These are phyloP conservation scores for Heteromormyrus szaboi DNA, from an alignment of 2,797 vertebrate genomes.

Conservation along the genomic window DNA sequence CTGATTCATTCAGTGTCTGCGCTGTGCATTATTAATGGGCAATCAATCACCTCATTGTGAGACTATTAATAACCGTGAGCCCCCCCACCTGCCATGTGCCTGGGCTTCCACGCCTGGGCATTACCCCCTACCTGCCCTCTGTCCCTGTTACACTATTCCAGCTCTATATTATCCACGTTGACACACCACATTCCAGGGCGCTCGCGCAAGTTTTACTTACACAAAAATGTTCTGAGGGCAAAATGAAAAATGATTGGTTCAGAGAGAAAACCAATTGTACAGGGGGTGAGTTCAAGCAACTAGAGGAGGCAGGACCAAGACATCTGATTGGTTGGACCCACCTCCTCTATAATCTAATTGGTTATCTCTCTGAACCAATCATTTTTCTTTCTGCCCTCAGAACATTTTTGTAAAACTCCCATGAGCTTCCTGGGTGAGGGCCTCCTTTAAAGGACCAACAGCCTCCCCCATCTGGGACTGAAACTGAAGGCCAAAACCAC, in stretches of 20 bases:
- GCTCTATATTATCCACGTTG: not conserved
- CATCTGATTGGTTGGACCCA: not conserved
- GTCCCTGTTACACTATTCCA: not conserved
- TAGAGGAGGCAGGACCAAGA: not conserved
- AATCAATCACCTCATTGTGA: slow-evolving; percentile 22
- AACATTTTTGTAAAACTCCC: not conserved
- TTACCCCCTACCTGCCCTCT: not conserved
- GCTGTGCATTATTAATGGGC: slow-evolving; percentile 19
- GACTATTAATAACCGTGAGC: slow-evolving; percentile 15
- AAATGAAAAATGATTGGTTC: not conserved
- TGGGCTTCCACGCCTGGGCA: too few species aligned
- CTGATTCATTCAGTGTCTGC: slow-evolving; percentile 14
- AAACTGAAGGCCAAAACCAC: not conserved
- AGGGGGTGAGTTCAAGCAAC: not conserved
- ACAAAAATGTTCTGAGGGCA: not conserved
- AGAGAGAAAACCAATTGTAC: not conserved
- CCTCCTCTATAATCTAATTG: not conserved
- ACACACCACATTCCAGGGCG: not conserved
- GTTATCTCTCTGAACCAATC: not conserved
- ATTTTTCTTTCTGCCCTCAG: not conserved
- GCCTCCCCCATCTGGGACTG: not conserved
- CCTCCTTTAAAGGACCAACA: not conserved
- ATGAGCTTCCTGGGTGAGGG: not conserved
- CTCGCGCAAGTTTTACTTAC: not conserved
- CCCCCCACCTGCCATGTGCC: not conserved